Evolutionary conservation across 2,797 vertebrate species (phyloP).

Genomic region (Darevskia mixta): DNA sequence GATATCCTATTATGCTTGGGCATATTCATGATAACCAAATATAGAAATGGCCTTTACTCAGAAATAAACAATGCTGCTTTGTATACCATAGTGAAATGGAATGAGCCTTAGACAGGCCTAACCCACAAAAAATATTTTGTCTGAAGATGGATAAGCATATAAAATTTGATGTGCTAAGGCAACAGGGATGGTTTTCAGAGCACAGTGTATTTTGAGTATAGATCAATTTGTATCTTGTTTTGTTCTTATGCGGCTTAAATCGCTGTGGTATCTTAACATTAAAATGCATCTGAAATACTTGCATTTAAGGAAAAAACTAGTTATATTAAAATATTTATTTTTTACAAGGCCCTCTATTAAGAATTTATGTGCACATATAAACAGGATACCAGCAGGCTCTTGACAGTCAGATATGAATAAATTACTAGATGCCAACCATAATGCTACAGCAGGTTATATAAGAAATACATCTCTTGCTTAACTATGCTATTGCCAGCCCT

Average conservation of each 20-base stretch:
- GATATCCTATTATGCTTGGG: not conserved
- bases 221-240: not conserved
- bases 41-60: not conserved
- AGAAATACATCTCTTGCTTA: conserved; percentile 17
- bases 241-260: not conserved
- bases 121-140: not conserved
- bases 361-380: conserved; percentile 37
- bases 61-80: not conserved
- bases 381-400: conserved; percentile 17
- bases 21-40: conserved; percentile 1
- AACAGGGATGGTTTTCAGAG: conserved; percentile 15
- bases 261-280: conserved; percentile 31
- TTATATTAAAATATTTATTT: conserved; percentile 41
- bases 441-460: conserved; percentile 32
- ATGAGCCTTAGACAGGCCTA: not conserved
- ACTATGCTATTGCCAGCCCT: conserved; percentile 6
- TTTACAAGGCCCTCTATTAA: conserved; percentile 39
- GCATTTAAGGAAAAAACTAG: conserved; percentile 2
- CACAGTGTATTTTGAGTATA: not conserved
- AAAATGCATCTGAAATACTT: conserved; percentile 26
- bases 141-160: not conserved
- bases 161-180: not conserved
- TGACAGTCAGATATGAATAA: conserved; percentile 42
- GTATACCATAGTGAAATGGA: not conserved
- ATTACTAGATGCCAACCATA: conserved; percentile 30